These are phyloP conservation scores for Philypnodon macrostomus DNA, from an alignment of 2,797 vertebrate genomes.

Conservation along the genomic window DNA sequence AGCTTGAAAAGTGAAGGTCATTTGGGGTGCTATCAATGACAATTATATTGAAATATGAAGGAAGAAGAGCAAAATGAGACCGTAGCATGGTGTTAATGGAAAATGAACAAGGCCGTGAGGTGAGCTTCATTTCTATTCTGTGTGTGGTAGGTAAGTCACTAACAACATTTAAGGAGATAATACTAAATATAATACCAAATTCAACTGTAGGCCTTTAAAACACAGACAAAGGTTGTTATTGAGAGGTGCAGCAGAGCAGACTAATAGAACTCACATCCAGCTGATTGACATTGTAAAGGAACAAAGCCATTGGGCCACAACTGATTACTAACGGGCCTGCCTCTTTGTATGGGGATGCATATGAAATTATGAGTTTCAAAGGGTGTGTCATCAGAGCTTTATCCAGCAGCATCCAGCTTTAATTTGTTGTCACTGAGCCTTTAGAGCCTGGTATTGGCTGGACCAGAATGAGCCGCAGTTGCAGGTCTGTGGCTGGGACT, in stretches of 20 bases:
- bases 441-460: slow-evolving; percentile 40
- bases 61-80: slow-evolving; percentile 2
- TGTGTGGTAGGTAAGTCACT: neutral
- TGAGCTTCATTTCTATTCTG: neutral
- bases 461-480: slow-evolving; percentile 42
- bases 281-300: slow-evolving; percentile 76
- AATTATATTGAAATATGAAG: slow-evolving; percentile 11
- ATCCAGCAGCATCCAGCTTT: slow-evolving; percentile 39
- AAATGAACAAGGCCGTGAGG: slow-evolving; percentile 1
- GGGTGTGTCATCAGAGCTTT: slow-evolving; percentile 39
- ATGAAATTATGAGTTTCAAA: slow-evolving; percentile 81
- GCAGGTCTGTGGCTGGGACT: slow-evolving; percentile 47
- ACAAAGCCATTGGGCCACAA: slow-evolving; percentile 59
- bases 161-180: too few relatives aligned
- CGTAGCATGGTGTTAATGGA: neutral
- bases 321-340: slow-evolving; percentile 79
- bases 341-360: slow-evolving; percentile 66
- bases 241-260: slow-evolving; percentile 45
- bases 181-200: slow-evolving; percentile 3
- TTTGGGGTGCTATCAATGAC: slow-evolving; percentile 11
- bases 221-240: slow-evolving; percentile 39
- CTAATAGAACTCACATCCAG: slow-evolving; percentile 78
- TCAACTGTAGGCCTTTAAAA: slow-evolving; percentile 16
- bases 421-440: slow-evolving; percentile 55
- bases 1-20: slow-evolving; percentile 12